These are phyloP conservation scores for Dryobates pubescens DNA, from an alignment of 2,797 vertebrate genomes.

Conservation along the genomic window DNA sequence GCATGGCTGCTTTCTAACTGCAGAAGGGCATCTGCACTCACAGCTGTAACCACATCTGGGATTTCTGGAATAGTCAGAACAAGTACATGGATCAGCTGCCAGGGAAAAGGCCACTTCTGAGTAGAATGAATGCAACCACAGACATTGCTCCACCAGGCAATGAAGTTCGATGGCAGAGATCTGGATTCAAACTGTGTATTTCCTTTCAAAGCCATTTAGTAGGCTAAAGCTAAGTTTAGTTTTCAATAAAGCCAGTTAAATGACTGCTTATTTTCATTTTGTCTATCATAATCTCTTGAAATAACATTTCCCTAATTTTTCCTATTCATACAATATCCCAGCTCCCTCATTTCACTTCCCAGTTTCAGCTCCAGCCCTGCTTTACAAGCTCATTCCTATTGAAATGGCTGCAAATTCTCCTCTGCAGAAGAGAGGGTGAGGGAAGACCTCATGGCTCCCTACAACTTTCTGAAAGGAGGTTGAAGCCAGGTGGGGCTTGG, in stretches of 20 bases:
- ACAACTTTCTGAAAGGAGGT: too few species aligned
- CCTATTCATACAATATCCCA: not conserved
- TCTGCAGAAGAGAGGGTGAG: too few species aligned
- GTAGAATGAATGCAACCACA: not conserved
- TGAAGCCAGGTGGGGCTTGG: too few species aligned
- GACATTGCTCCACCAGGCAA: not conserved
- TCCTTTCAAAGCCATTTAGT: not conserved
- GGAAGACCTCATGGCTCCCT: too few species aligned
- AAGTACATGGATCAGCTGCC: not conserved
- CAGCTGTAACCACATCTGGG: not conserved
- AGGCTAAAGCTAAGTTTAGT: not conserved
- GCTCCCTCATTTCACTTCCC: not conserved
- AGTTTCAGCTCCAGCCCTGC: not conserved
- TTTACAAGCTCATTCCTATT: not conserved
- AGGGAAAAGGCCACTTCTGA: not conserved
- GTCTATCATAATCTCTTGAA: not conserved
- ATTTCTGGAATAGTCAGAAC: not conserved
- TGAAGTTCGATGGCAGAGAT: not conserved
- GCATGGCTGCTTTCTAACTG: not conserved
- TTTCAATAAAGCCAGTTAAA: conserved; percentile 20
- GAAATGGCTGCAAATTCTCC: not conserved
- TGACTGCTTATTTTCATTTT: not conserved
- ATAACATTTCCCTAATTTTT: not conserved
- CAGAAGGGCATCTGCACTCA: not conserved
- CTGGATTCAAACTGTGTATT: not conserved